Evolutionary conservation across 2,113 vertebrate species (phyloP).

Genomic region (Thunnus maccoyii): DNA sequence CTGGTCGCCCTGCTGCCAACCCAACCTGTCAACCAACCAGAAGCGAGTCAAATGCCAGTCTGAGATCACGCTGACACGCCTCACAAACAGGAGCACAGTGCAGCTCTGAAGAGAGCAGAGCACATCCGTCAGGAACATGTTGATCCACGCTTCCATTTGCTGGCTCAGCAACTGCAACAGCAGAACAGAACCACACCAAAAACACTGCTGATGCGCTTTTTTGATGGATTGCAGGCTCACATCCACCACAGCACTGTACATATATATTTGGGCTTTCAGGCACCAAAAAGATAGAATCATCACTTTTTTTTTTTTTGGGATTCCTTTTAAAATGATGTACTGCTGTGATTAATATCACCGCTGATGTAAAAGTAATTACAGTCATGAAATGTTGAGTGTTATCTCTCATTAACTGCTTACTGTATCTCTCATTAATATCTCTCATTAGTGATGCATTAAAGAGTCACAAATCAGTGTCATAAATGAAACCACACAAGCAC

Average conservation of each 20-base stretch:
- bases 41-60: conserved; percentile 30
- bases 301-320: not conserved
- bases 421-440: not conserved
- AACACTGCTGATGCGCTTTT: conserved; percentile 27
- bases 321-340: not conserved
- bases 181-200: conserved; percentile 23
- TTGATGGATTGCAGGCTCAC: not conserved
- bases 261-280: not conserved
- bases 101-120: conserved; percentile 8
- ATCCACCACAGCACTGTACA: not conserved
- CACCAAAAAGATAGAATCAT: not conserved
- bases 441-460: not conserved
- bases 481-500: not conserved
- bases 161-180: conserved; percentile 53
- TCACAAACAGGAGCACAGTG: conserved; percentile 18
- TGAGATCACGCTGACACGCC: conserved; percentile 46
- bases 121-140: conserved; percentile 23
- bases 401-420: not conserved
- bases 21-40: conserved; percentile 62
- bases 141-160: conserved; percentile 25
- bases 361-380: not conserved
- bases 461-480: not conserved
- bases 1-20: conserved; percentile 56
- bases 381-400: not conserved
- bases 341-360: not conserved